phyloP scores from a whole-genome alignment of 1,140 invertebrate species.

The Platyscapa corneri region DNA sequence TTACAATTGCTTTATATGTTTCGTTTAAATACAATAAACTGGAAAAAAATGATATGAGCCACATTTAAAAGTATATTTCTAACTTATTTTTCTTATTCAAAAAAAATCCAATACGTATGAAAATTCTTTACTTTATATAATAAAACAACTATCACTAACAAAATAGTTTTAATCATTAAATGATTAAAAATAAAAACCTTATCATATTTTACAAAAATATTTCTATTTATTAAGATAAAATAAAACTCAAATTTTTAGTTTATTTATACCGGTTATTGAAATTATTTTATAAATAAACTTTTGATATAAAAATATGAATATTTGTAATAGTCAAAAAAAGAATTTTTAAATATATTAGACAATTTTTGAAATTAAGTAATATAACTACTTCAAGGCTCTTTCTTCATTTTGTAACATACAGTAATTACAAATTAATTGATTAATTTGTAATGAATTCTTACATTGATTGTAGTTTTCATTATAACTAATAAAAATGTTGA shows the following conservation, averaged over 20 bases:
- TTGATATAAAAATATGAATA: not conserved
- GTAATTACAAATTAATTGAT: conserved; percentile 4
- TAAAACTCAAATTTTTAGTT: not conserved
- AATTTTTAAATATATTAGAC: conserved; percentile 19
- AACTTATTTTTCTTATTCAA: not conserved
- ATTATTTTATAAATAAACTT: conserved; percentile 2
- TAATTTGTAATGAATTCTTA: conserved; percentile 29
- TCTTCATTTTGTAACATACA: conserved; percentile 18
- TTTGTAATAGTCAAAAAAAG: not conserved
- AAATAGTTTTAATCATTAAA: not conserved
- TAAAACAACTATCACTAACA: not conserved
- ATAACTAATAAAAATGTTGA: conserved; percentile 40
- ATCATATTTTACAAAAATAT: not conserved
- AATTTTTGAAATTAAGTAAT: conserved; percentile 35
- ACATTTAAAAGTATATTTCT: not conserved
- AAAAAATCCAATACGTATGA: conserved; percentile 22
- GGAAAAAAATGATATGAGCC: conserved; percentile 3
- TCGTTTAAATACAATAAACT: conserved; percentile 30
- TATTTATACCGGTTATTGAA: not conserved
- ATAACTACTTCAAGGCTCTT: conserved; percentile 24
- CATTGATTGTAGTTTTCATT: not conserved
- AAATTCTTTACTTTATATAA: conserved; percentile 18
- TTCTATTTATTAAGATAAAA: not conserved
- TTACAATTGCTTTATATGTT: conserved; percentile 42
- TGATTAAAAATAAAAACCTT: not conserved